Base-by-base conservation (phyloP, 1,140 invertebrate species). In the Cardiocondyla obscurior region DNA sequence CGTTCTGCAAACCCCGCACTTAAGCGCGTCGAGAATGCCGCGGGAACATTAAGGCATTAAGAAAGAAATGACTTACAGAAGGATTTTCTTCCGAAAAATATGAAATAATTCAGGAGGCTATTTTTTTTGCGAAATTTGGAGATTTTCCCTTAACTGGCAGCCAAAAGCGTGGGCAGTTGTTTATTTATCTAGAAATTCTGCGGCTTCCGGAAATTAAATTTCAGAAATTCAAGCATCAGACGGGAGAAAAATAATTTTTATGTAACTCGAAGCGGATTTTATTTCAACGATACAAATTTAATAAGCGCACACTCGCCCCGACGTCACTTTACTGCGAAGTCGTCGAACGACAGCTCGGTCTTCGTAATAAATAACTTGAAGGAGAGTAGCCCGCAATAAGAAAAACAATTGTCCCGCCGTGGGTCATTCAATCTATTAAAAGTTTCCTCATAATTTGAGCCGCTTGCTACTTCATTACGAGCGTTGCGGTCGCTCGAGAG, bases 391-490 rank as follows among this genome's bases (percentile, higher is more conserved):
- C 7, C 8, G n/a, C n/a, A 70, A 36, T 36, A 55, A 8, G 10
- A 57, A 39, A n/a, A 22, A 74, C 12, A 62, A 62, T 62, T 33
- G 25, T 58, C 55, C 33, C 42, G 53, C 55, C 39, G 55, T 62
- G 12, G 16, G 22, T 74, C 36, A 44, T 60, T 55, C n/a, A 14
- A 44, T 62, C 57, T 62, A 25, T 62, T 60, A 74, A 55, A 39
- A 42, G 51, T 58, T 74, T 25, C 44, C 12, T 51, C 44, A 65
- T 39, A 65, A 67, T 67, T 67, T 62, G 12, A 76, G 62, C 19
- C 30, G 4, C 12, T 28, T 49, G 8, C 14, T 44, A 51, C 22
- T 49, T 79, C 10, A 53, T 69, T 33, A 19, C 10, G 62, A 53
- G 12, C 33, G 12, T 58, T n/a, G 30, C 25, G 46, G 16, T 30